Percentiles rank a stretch among this genome's conserved stretches.
Evolutionary conservation across 2,113 vertebrate species (phyloP).

Genomic region (Pangasianodon gigas): DNA sequence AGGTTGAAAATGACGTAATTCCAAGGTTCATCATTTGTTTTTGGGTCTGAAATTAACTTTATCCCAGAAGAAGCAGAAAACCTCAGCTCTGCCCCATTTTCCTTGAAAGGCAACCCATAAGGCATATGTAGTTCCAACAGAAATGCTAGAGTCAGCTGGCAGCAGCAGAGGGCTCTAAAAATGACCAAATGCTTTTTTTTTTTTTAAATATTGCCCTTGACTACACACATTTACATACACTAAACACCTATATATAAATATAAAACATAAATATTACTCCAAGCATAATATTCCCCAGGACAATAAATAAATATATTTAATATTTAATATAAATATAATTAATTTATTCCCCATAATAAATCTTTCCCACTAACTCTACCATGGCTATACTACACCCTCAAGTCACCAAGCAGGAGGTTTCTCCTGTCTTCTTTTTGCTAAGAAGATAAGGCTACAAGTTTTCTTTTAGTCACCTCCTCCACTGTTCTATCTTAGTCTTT

Average conservation of each 20-base stretch:
- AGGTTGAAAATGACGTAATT: background rate
- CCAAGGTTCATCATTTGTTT: background rate
- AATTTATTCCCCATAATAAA: background rate
- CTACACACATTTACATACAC: background rate
- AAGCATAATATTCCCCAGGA: background rate
- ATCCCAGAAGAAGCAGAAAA: background rate
- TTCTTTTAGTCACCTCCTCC: background rate
- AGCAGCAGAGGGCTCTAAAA: background rate
- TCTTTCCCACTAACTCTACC: background rate
- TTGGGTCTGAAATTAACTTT: background rate
- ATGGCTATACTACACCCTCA: background rate
- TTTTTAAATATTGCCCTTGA: background rate
- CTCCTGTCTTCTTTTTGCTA: background rate
- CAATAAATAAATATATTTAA: background rate
- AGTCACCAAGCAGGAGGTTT: background rate
- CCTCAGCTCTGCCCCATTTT: background rate
- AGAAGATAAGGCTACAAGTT: background rate
- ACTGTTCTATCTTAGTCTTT: background rate
- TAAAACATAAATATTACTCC: background rate
- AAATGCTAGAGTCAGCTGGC: background rate
- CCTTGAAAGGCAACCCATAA: background rate
- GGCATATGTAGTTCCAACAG: background rate
- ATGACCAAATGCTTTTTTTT: background rate
- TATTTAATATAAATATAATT: too few relatives aligned
- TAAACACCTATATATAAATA: background rate